These are phyloP conservation scores for Acropora tenuis DNA, from an alignment of 64 coral and sea anemone species.

Conservation along the genomic window DNA sequence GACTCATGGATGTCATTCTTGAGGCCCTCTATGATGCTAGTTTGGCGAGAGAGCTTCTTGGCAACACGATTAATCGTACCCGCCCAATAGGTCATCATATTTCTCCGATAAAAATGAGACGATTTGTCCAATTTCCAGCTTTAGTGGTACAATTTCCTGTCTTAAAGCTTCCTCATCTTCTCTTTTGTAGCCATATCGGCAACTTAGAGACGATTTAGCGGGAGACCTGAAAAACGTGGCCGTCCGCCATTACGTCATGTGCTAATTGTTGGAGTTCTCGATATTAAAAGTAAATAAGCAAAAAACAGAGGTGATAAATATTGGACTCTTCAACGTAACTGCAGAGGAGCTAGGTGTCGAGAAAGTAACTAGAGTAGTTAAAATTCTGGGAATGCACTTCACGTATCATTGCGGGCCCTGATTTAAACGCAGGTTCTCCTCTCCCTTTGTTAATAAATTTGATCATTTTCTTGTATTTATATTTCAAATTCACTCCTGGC, in stretches of 20 bases:
- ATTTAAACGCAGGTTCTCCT: neutral
- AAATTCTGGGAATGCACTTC: neutral
- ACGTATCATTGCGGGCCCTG: neutral
- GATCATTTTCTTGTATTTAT: too few relatives aligned
- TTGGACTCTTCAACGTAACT: neutral
- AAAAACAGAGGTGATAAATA: too few relatives aligned
- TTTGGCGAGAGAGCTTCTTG: neutral
- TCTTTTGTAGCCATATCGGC: slow-evolving; percentile 29
- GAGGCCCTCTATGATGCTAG: neutral
- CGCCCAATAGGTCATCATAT: slow-evolving; percentile 26
- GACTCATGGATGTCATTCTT: neutral
- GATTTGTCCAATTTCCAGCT: slow-evolving; percentile 29
- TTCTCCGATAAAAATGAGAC: slow-evolving; percentile 11
- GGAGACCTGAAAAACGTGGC: neutral
- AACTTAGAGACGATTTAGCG: neutral
- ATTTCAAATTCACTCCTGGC: too few relatives aligned
- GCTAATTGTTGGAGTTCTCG: neutral
- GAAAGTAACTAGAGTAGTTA: neutral
- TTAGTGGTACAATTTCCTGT: slow-evolving; percentile 6
- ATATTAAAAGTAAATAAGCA: too few relatives aligned
- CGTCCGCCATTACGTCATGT: slow-evolving; percentile 35
- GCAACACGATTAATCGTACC: neutral
- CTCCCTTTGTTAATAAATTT: too few relatives aligned
- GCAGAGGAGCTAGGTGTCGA: neutral
- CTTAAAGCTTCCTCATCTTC: slow-evolving; percentile 14